Conservation (phyloP, 2,888 invertebrate species). For the Coronaproctus castanopsis region DNA sequence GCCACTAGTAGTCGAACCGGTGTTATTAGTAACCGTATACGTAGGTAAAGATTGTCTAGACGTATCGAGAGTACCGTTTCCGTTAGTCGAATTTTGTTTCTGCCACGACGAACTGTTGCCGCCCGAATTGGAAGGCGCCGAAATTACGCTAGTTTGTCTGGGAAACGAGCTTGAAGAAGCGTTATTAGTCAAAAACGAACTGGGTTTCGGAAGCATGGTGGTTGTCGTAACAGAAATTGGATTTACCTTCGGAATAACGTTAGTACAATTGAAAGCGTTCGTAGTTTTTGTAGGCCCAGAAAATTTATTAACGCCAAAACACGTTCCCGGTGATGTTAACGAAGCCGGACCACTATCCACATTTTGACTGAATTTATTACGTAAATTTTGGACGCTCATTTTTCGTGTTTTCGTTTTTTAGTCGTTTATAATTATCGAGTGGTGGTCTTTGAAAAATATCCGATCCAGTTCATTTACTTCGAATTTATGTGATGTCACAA, state of each 20-base stretch:
- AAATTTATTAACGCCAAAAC: constrained; percentile 5
- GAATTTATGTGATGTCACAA: too few relatives aligned
- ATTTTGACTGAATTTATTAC: constrained; percentile 16
- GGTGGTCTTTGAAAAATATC: too few relatives aligned
- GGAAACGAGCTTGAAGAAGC: neutral
- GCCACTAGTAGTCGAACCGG: too few relatives aligned
- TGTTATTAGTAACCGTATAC: neutral
- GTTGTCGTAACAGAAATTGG: neutral
- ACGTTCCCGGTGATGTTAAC: constrained; percentile 13
- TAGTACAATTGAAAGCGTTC: neutral
- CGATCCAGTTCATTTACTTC: too few relatives aligned
- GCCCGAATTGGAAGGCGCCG: neutral
- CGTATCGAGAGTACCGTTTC: neutral
- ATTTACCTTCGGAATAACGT: neutral
- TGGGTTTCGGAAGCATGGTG: neutral
- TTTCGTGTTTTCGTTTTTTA: too few relatives aligned
- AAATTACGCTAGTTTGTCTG: neutral
- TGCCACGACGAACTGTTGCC: neutral
- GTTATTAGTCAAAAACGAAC: neutral
- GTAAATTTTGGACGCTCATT: constrained; percentile 18
- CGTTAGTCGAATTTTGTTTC: constrained; percentile 3
- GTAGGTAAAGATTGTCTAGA: neutral
- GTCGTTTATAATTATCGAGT: too few relatives aligned
- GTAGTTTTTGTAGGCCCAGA: neutral
- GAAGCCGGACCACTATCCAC: constrained; percentile 12